These are phyloP conservation scores for Pyrocoelia pectoralis DNA, from an alignment of 2,888 invertebrate species.

Conservation along the genomic window DNA sequence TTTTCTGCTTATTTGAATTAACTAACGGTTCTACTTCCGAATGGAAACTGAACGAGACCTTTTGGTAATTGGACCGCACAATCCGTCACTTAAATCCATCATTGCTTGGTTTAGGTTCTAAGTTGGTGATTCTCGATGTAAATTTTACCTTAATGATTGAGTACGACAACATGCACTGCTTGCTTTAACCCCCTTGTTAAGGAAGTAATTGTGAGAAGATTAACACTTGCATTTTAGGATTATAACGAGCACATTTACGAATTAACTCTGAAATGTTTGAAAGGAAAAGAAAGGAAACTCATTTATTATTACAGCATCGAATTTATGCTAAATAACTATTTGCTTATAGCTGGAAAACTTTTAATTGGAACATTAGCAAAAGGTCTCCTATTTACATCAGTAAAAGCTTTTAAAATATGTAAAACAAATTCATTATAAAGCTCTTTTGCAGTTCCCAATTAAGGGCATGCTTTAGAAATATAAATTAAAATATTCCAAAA, in stretches of 20 bases:
- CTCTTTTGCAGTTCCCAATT: not conserved
- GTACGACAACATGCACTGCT: not conserved
- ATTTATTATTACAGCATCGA: too few relatives aligned
- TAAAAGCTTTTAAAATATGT: conserved; percentile 1
- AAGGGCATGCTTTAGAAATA: not conserved
- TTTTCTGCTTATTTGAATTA: conserved; percentile 11
- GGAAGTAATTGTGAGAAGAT: not conserved
- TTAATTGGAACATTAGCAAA: conserved; percentile 1
- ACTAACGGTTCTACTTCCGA: not conserved
- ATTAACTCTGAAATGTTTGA: too few relatives aligned
- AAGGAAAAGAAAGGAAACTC: too few relatives aligned
- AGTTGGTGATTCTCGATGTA: not conserved
- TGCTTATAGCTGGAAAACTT: not conserved
- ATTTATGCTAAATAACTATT: not conserved
- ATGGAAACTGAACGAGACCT: not conserved
- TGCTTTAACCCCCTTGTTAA: not conserved
- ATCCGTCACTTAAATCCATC: conserved; percentile 1
- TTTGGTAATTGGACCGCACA: conserved; percentile 5
- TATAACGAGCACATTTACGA: too few relatives aligned
- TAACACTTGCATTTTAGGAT: not conserved
- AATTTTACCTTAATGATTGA: conserved; percentile 3
- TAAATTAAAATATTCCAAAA: not conserved
- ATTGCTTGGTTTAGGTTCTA: conserved; percentile 2
- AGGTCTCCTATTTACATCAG: not conserved
- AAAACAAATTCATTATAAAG: conserved; percentile 1